Evolutionary conservation across 1,140 invertebrate genomes (phyloP).

Genomic region (Papilio machaon): DNA sequence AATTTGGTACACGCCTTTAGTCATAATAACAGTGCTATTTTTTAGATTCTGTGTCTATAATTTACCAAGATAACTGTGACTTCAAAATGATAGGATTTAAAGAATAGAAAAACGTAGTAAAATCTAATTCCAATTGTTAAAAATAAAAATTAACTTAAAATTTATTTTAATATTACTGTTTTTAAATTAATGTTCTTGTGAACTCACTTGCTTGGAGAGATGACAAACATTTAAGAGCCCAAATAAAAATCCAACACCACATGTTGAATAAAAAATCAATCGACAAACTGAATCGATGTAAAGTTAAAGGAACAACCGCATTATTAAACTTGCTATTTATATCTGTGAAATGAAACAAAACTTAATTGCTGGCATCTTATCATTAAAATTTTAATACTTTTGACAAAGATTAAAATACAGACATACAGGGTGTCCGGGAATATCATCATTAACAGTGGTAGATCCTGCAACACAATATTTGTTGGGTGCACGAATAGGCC

Average conservation of each 20-base stretch:
- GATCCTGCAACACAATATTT: no score
- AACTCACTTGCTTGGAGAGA: not conserved
- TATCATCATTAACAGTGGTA: no score
- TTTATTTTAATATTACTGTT: no score
- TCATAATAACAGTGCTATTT: no score
- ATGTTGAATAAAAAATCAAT: not conserved
- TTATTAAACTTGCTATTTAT: not conserved
- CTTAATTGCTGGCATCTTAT: not conserved
- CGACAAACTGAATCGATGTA: not conserved
- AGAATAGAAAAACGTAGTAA: no score
- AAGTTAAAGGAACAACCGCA: not conserved
- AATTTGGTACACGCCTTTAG: no score
- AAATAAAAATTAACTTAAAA: no score
- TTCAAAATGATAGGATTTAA: no score
- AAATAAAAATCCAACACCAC: constrained; percentile 5
- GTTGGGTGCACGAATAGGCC: no score
- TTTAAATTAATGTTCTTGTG: not conserved
- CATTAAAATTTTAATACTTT: constrained; percentile 4
- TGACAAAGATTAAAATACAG: constrained; percentile 4
- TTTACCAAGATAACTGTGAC: no score
- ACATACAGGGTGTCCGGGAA: not conserved
- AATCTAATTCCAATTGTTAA: no score
- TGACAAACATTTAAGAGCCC: not conserved
- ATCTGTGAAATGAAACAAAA: not conserved
- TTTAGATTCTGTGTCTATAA: no score